Conservation (phyloP, 1,140 invertebrate species). For the Drosophila erecta region DNA sequence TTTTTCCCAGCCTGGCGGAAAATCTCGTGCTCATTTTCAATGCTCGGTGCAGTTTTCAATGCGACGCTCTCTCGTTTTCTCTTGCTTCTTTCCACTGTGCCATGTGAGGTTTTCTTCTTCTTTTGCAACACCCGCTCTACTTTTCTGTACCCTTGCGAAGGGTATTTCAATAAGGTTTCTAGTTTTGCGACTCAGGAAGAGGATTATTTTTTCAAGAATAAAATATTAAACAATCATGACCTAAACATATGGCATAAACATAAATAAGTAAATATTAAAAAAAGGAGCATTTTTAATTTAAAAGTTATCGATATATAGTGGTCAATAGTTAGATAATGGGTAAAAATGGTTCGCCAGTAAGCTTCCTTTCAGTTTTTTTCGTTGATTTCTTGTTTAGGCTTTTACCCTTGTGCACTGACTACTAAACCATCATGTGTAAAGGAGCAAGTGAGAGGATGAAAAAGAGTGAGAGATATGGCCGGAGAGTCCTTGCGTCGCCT, state of each 20-base stretch:
- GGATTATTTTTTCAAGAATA: background rate
- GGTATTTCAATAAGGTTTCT: background rate
- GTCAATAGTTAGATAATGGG: background rate
- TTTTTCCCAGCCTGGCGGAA: slow-evolving; percentile 18
- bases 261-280: too few species aligned
- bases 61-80: slow-evolving; percentile 3
- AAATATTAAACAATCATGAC: background rate
- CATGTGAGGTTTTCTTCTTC: slow-evolving; percentile 57
- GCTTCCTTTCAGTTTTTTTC: slow-evolving; percentile 19
- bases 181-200: background rate
- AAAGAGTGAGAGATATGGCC: slow-evolving; percentile 15
- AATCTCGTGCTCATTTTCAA: slow-evolving; percentile 26
- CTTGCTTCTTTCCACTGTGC: slow-evolving; percentile 35
- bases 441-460: slow-evolving; percentile 9
- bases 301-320: too few species aligned
- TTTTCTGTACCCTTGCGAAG: background rate
- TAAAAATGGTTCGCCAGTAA: background rate
- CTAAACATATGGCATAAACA: too few species aligned
- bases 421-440: slow-evolving; percentile 27
- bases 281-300: too few species aligned
- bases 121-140: background rate
- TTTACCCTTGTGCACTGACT: slow-evolving; percentile 47
- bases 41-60: slow-evolving; percentile 15
- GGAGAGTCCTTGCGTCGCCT: slow-evolving; percentile 14
- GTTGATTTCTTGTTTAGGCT: slow-evolving; percentile 25